Percentiles rank a stretch among this genome's conserved stretches.
These are phyloP conservation scores for Poecilia velifera DNA, from an alignment of 2,797 vertebrate genomes.

Conservation along the genomic window DNA sequence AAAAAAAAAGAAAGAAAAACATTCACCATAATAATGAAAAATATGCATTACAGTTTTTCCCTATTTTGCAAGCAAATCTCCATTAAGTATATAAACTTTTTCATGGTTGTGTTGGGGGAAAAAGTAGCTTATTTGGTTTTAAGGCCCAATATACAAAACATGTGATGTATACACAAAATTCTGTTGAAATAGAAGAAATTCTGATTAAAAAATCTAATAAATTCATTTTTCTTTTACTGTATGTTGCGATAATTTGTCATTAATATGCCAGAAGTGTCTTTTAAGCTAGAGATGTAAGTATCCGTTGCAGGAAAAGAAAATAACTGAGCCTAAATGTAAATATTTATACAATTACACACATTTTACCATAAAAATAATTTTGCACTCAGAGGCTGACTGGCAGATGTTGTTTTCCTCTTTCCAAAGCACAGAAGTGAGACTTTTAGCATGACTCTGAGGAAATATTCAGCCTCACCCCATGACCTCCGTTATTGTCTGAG, in stretches of 20 bases:
- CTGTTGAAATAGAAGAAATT: background rate
- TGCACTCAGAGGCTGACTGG: background rate
- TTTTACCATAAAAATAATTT: background rate
- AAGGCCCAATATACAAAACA: background rate
- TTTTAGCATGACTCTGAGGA: conserved; percentile 53
- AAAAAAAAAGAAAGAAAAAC: too few relatives aligned
- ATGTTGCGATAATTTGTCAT: background rate
- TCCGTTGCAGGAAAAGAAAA: conserved; percentile 14
- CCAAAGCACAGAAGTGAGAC: conserved; percentile 50
- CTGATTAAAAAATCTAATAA: background rate
- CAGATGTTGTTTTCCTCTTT: conserved; percentile 21
- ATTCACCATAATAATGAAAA: background rate
- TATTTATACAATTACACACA: background rate
- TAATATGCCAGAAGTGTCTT: conserved; percentile 25
- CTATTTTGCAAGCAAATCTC: background rate
- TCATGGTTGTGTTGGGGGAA: background rate
- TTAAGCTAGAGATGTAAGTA: conserved; percentile 18
- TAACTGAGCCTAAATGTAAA: background rate
- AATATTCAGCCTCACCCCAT: conserved; percentile 28
- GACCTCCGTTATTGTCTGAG: background rate
- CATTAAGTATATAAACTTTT: background rate
- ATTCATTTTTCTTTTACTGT: background rate
- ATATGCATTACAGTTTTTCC: background rate
- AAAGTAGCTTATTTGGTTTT: background rate
- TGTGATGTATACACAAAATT: background rate